Conservation (phyloP, 1,140 invertebrate species). For the Aphelinus certus region DNA sequence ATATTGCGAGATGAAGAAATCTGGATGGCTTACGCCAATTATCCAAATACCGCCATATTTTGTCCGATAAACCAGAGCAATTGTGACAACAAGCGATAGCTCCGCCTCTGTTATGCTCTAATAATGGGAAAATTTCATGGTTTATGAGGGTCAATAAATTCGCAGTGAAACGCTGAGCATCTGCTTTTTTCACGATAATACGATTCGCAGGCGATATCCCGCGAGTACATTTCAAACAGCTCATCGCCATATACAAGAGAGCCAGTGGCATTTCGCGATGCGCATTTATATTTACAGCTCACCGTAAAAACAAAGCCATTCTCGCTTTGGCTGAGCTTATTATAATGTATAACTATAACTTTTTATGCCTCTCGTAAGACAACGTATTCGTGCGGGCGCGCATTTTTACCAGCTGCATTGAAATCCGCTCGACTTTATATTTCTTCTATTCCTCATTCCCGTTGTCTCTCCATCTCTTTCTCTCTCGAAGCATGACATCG, state of each 20-base stretch:
- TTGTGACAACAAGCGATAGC: constrained; percentile 15
- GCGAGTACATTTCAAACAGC: constrained; percentile 9
- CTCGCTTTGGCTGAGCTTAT: constrained; percentile 53
- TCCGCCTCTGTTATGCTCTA: constrained; percentile 38
- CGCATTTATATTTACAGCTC: constrained; percentile 52
- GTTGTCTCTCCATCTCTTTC: no score
- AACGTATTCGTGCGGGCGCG: constrained; percentile 35
- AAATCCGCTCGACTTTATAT: constrained; percentile 34
- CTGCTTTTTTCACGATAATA: constrained; percentile 28
- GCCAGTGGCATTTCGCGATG: neutral
- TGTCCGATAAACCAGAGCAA: neutral
- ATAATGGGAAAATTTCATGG: constrained; percentile 48
- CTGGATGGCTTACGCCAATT: neutral
- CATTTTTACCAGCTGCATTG: constrained; percentile 35
- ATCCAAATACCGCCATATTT: neutral
- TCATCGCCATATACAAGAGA: neutral
- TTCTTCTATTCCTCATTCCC: no score
- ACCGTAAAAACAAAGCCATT: constrained; percentile 49
- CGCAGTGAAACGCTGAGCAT: constrained; percentile 8
- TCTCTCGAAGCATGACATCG: no score
- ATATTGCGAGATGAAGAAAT: no score
- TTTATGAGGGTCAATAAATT: constrained; percentile 53
- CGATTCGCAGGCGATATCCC: constrained; percentile 9
- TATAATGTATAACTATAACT: constrained; percentile 61
- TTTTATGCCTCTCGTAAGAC: constrained; percentile 58